Conservation (phyloP, 2,113 vertebrate species). For the Caloenas nicobarica region DNA sequence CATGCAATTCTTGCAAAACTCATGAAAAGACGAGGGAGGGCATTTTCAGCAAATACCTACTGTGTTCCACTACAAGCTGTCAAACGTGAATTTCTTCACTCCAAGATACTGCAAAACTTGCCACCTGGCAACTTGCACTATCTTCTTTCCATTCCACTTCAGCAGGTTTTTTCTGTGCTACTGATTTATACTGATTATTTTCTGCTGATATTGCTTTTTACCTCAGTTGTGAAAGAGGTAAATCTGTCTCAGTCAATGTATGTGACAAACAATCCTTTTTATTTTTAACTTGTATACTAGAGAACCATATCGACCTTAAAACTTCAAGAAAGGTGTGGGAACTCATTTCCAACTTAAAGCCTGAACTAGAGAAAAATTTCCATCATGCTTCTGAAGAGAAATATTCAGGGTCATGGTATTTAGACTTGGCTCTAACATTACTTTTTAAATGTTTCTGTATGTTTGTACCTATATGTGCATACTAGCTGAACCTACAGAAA, state of each 20-base stretch:
- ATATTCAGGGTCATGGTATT: neutral
- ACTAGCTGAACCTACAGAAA: neutral
- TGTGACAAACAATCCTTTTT: neutral
- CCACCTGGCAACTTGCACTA: neutral
- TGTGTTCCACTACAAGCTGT: neutral
- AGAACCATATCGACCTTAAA: neutral
- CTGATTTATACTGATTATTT: neutral
- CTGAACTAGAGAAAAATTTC: neutral
- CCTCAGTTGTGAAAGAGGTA: neutral
- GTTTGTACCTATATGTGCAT: neutral
- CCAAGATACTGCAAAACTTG: neutral
- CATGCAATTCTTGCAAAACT: neutral
- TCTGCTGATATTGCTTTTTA: neutral
- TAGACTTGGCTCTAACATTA: neutral
- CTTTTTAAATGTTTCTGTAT: neutral
- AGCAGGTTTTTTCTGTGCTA: neutral
- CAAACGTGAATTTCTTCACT: neutral
- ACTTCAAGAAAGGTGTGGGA: neutral
- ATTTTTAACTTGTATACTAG: neutral
- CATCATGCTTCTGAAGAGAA: neutral
- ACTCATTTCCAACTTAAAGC: neutral
- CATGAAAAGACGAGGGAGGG: neutral
- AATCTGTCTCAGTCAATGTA: neutral
- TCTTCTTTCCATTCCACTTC: neutral
- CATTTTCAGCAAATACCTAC: neutral